Evolutionary conservation across 2,797 vertebrate genomes (phyloP).

Genomic region (Ambastaia sidthimunki): DNA sequence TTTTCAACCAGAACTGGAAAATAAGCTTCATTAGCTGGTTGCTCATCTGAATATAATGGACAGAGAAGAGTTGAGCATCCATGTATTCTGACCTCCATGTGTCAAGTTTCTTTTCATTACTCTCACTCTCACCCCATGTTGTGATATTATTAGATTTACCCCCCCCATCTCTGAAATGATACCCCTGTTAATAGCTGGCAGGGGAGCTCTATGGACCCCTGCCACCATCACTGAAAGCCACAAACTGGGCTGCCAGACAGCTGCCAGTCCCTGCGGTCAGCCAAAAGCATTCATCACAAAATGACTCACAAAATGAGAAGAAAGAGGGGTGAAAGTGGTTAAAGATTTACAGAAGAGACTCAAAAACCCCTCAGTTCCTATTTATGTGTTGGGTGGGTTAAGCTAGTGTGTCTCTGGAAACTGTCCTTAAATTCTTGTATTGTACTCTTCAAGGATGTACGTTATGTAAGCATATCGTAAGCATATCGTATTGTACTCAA

Average conservation of each 20-base stretch:
- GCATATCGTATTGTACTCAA: not conserved
- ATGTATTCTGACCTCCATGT: slow-evolving; percentile 15
- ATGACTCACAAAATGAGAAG: slow-evolving; percentile 70
- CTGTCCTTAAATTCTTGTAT: slow-evolving; percentile 63
- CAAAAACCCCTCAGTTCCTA: slow-evolving; percentile 10
- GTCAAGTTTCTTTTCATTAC: slow-evolving; percentile 42
- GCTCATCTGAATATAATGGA: not conserved
- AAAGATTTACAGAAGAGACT: slow-evolving; percentile 59
- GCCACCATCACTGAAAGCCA: slow-evolving; percentile 29
- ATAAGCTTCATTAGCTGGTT: slow-evolving; percentile 29
- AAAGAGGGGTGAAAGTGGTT: slow-evolving; percentile 63
- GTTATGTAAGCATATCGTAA: not conserved
- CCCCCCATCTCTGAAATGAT: slow-evolving; percentile 55
- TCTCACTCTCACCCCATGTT: slow-evolving; percentile 15
- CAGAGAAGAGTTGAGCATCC: not conserved
- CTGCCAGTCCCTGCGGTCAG: slow-evolving; percentile 73
- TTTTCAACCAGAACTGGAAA: slow-evolving; percentile 5
- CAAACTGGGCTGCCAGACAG: slow-evolving; percentile 69
- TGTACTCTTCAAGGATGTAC: not conserved
- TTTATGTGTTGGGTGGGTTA: slow-evolving; percentile 63
- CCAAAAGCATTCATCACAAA: slow-evolving; percentile 69
- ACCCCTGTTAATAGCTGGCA: slow-evolving; percentile 56
- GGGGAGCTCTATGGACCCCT: slow-evolving; percentile 60
- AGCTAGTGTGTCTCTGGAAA: slow-evolving; percentile 73
- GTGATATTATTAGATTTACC: slow-evolving; percentile 56